These are phyloP conservation scores for Podarcis lilfordi DNA, from an alignment of 2,797 vertebrate species.

Conservation along the genomic window DNA sequence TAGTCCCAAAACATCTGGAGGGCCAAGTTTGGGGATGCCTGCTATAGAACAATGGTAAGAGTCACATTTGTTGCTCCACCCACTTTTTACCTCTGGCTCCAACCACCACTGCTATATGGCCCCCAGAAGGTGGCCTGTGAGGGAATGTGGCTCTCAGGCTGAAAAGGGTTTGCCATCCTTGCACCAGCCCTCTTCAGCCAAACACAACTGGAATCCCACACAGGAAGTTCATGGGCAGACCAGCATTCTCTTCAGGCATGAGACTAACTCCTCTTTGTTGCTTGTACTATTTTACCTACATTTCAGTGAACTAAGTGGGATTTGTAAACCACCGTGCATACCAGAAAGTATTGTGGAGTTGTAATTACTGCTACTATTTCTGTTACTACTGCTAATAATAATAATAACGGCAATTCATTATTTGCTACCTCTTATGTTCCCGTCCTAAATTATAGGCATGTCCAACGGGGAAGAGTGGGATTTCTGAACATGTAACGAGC, in stretches of 20 bases:
- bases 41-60: no score
- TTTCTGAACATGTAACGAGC: slow-evolving; percentile 25
- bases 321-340: neutral
- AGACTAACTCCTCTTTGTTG: neutral
- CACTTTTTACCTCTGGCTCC: no score
- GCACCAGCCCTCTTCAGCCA: no score
- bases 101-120: no score
- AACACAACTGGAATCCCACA: no score
- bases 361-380: neutral
- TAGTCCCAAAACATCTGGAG: no score
- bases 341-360: neutral
- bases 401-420: neutral
- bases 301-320: neutral
- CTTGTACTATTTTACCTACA: neutral
- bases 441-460: slow-evolving; percentile 66
- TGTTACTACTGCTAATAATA: neutral
- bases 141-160: no score
- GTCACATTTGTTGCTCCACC: no score
- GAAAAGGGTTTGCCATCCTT: no score
- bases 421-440: neutral
- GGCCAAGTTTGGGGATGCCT: no score
- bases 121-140: no score
- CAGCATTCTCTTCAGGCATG: neutral
- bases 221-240: no score
- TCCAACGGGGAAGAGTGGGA: slow-evolving; percentile 54